Evolutionary conservation across 1,140 invertebrate species (phyloP).

Genomic region (Hirudo medicinalis): DNA sequence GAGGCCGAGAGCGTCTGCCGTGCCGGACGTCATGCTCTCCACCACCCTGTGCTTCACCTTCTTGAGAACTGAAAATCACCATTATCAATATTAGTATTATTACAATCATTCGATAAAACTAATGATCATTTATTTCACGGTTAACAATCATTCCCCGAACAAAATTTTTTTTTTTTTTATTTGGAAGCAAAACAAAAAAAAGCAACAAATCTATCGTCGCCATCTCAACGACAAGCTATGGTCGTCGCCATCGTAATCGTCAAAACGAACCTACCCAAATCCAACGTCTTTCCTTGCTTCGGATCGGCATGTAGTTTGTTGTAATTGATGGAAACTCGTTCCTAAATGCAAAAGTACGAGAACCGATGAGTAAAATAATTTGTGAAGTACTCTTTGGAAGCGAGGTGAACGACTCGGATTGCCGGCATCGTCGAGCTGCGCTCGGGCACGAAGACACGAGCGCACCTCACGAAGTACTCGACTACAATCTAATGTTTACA

Average conservation of each 20-base stretch:
- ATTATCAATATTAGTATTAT: no score
- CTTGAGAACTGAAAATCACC: conserved; percentile 57
- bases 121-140: no score
- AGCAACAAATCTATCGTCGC: neutral
- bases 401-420: no score
- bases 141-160: no score
- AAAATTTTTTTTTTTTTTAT: no score
- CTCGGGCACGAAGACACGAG: no score
- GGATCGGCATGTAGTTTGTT: conserved; percentile 96
- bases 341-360: conserved; percentile 40
- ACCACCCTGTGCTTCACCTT: conserved; percentile 94
- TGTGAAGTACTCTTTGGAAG: no score
- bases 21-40: conserved; percentile 91
- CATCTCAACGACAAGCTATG: neutral
- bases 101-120: no score
- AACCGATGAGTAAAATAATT: neutral
- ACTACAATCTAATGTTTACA: no score
- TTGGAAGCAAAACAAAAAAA: neutral
- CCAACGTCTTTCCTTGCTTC: conserved; percentile 73
- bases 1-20: conserved; percentile 87
- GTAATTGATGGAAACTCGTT: conserved; percentile 83
- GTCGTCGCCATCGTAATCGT: neutral
- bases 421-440: no score
- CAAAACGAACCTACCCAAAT: conserved; percentile 51
- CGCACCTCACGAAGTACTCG: no score